Conservation (phyloP, 2,797 vertebrate genomes). For the Valencia hispanica region DNA sequence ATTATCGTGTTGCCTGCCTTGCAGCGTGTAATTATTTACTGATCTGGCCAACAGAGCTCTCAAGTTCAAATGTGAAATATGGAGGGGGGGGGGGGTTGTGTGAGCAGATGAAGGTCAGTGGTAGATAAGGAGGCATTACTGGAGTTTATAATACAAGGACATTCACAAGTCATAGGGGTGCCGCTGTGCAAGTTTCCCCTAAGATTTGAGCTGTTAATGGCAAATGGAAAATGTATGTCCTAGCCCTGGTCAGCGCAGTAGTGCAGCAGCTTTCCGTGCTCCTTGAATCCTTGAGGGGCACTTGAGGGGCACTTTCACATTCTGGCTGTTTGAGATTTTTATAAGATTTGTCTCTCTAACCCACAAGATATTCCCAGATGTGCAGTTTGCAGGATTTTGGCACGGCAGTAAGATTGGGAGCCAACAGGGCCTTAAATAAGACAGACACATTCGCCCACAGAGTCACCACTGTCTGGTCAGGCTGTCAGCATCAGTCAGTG, state of each 20-base stretch:
- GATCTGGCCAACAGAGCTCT: conserved; percentile 78
- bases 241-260: too few relatives aligned
- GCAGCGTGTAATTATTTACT: conserved; percentile 83
- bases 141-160: conserved; percentile 68
- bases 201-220: conserved; percentile 8
- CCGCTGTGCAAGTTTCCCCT: neutral
- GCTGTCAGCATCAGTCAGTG: conserved; percentile 86
- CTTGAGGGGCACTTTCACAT: too few relatives aligned
- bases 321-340: neutral
- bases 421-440: conserved; percentile 47
- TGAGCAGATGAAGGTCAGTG: conserved; percentile 7
- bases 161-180: conserved; percentile 77
- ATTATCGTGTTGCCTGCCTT: conserved; percentile 68
- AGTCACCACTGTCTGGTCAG: conserved; percentile 64
- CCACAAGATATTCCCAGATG: conserved; percentile 30
- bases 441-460: conserved; percentile 65
- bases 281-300: too few relatives aligned
- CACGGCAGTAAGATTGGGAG: conserved; percentile 18
- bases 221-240: conserved; percentile 30
- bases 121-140: conserved; percentile 34
- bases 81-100: conserved; percentile 37
- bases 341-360: conserved; percentile 15
- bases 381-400: conserved; percentile 27
- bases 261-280: too few relatives aligned
- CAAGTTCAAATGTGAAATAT: conserved; percentile 75